Conservation (phyloP, 2,113 vertebrate species). For the Forbesichthys papilliferus region DNA sequence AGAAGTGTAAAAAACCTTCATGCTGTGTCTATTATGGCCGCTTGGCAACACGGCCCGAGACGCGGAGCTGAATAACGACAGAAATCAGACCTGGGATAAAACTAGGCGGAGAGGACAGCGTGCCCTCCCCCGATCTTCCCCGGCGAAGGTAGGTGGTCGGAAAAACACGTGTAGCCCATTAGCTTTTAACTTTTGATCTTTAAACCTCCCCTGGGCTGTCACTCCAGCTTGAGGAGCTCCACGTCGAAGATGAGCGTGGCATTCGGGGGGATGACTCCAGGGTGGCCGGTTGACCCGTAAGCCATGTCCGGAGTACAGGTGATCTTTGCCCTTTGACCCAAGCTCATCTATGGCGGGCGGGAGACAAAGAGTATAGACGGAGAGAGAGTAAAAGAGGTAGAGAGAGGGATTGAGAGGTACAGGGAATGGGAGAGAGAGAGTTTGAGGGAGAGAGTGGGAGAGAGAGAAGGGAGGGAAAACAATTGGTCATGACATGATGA, state of each 20-base stretch:
- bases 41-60: conserved; percentile 60
- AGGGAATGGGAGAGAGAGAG: no score
- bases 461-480: no score
- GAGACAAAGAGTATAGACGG: background rate
- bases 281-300: conserved; percentile 93
- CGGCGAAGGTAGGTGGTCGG: conserved; percentile 34
- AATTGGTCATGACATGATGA: no score
- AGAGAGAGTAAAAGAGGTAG: no score
- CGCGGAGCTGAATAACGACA: conserved; percentile 52
- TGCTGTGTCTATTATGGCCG: conserved; percentile 54
- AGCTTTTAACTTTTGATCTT: conserved; percentile 21
- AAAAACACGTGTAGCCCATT: conserved; percentile 24
- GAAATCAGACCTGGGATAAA: background rate
- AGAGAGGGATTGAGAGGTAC: no score
- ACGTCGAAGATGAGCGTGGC: conserved; percentile 98
- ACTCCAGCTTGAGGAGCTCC: conserved; percentile 96
- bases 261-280: conserved; percentile 96
- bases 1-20: conserved; percentile 39
- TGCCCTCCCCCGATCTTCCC: conserved; percentile 29
- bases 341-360: conserved; percentile 84
- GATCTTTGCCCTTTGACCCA: conserved; percentile 96
- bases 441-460: no score
- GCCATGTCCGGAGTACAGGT: conserved; percentile 97
- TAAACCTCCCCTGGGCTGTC: conserved; percentile 47
- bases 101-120: conserved; percentile 45